These are phyloP conservation scores for Solea senegalensis DNA, from an alignment of 2,113 vertebrate genomes.

Conservation along the genomic window DNA sequence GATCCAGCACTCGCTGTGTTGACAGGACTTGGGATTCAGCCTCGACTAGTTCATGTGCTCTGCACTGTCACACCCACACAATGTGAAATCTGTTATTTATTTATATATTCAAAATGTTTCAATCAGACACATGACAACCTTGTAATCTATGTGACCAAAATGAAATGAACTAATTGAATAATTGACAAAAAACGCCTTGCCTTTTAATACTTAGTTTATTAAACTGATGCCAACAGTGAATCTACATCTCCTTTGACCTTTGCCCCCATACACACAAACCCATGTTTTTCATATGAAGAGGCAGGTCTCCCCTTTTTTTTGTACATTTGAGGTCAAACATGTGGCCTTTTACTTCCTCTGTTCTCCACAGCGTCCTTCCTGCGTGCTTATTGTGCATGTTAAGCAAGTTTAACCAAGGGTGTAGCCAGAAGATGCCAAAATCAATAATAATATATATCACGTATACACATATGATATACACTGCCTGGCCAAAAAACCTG, in stretches of 20 bases:
- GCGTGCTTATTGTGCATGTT: slow-evolving; percentile 43
- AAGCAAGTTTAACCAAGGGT: slow-evolving; percentile 50
- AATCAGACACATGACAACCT: neutral
- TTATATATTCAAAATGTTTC: neutral
- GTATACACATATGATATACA: neutral
- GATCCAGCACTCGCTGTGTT: slow-evolving; percentile 22
- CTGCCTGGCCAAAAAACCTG: no score
- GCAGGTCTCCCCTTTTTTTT: slow-evolving; percentile 39
- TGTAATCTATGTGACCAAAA: no score
- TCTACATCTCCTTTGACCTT: neutral
- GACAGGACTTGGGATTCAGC: slow-evolving; percentile 22
- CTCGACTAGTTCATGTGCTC: slow-evolving; percentile 6
- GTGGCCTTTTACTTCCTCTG: slow-evolving; percentile 56
- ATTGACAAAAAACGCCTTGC: no score
- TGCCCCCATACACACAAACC: neutral
- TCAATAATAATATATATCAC: neutral
- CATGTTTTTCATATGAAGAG: slow-evolving; percentile 11
- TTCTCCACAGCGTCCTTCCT: slow-evolving; percentile 69
- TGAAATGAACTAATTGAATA: no score
- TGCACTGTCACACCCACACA: neutral
- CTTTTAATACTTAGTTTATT: no score
- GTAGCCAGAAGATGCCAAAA: slow-evolving; percentile 18
- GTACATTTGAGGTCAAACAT: slow-evolving; percentile 40
- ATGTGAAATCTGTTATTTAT: neutral
- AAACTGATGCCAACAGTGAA: neutral